Evolutionary conservation across 2,888 invertebrate genomes (phyloP).

Genomic region (Plusia festucae): DNA sequence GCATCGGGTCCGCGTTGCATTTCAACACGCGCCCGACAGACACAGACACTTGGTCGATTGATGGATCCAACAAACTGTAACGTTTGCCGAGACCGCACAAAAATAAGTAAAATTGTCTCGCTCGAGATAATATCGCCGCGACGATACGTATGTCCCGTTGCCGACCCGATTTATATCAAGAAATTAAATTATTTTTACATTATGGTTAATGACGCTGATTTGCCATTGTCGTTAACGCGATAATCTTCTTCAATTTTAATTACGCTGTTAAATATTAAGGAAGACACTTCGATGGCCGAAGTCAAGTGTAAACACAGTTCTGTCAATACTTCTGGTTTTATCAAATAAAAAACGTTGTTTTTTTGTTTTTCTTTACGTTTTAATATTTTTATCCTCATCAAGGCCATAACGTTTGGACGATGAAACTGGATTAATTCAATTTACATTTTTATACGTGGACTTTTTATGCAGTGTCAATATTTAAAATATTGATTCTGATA

Average conservation of each 20-base stretch:
- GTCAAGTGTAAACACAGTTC: constrained; percentile 39
- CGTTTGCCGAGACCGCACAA: constrained; percentile 62
- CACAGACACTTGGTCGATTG: constrained; percentile 61
- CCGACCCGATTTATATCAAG: constrained; percentile 34
- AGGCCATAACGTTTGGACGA: constrained; percentile 55
- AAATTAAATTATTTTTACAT: constrained; percentile 49
- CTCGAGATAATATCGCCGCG: constrained; percentile 63
- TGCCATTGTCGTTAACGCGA: constrained; percentile 32
- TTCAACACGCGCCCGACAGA: constrained; percentile 67
- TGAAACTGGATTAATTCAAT: constrained; percentile 61
- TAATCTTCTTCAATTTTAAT: constrained; percentile 47
- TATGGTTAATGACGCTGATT: constrained; percentile 29
- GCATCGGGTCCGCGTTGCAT: constrained; percentile 70
- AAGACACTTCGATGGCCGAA: constrained; percentile 46
- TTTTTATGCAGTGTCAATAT: constrained; percentile 38
- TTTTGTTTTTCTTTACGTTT: constrained; percentile 15
- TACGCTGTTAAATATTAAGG: constrained; percentile 50
- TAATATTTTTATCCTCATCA: constrained; percentile 53
- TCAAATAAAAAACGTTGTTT: constrained; percentile 28
- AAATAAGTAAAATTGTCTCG: constrained; percentile 61
- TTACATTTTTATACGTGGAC: constrained; percentile 58
- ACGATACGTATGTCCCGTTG: constrained; percentile 52
- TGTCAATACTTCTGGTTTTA: constrained; percentile 29
- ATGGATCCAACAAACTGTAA: constrained; percentile 64
- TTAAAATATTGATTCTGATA: constrained; percentile 45